Evolutionary conservation across 2,797 vertebrate species (phyloP).

Genomic region (Podargus strigoides): DNA sequence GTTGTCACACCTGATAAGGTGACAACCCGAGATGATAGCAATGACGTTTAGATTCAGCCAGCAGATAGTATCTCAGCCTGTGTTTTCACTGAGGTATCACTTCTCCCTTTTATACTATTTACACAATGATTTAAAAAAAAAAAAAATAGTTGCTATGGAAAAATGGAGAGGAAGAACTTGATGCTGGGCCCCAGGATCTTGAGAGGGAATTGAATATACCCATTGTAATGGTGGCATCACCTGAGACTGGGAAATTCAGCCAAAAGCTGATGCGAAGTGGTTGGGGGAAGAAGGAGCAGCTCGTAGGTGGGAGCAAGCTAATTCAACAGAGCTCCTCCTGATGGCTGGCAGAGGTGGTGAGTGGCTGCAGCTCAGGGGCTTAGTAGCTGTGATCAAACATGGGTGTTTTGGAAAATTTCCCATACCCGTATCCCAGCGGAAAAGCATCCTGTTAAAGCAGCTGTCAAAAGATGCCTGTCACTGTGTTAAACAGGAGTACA

Average conservation of each 20-base stretch:
- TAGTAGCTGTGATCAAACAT: neutral
- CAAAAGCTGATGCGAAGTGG: neutral
- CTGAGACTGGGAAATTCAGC: neutral
- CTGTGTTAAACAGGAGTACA: neutral
- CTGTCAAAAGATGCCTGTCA: neutral
- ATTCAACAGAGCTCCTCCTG: neutral
- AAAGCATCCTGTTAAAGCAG: neutral
- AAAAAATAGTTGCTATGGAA: constrained; percentile 21
- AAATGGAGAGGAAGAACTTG: neutral
- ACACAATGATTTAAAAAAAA: neutral
- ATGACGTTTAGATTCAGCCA: neutral
- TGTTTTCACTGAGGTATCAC: neutral
- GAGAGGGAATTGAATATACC: neutral
- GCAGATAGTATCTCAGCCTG: neutral
- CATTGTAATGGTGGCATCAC: neutral
- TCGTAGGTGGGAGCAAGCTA: neutral
- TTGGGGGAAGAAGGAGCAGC: neutral
- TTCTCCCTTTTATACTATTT: neutral
- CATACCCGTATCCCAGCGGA: neutral
- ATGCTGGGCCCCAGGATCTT: neutral
- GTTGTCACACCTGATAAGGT: neutral
- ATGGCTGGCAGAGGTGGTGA: neutral
- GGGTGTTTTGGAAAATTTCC: neutral
- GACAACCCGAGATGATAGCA: neutral
- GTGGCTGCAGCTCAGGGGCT: neutral